Percentiles rank a stretch among this genome's conserved stretches.
These are phyloP conservation scores for Euura saliciscinereae DNA, from an alignment of 1,140 invertebrate species.

Conservation along the genomic window DNA sequence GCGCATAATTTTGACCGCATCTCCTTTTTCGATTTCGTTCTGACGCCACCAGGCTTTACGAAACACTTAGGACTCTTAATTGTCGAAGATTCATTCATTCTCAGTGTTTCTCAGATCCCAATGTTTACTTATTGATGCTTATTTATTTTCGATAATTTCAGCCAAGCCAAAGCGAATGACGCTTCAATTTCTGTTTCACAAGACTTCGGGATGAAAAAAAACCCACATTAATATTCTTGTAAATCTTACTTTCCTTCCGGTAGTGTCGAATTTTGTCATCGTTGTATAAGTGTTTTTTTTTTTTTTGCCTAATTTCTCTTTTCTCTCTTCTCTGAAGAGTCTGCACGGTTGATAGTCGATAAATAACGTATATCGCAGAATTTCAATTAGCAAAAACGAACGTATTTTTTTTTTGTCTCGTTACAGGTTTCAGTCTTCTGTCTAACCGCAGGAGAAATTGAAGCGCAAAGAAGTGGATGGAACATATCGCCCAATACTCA, in stretches of 20 bases:
- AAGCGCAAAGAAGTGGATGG: slow-evolving; percentile 62
- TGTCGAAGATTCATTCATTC: too few relatives aligned
- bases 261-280: background rate
- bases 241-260: background rate
- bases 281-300: background rate
- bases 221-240: background rate
- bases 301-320: background rate
- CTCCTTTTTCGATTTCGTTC: too few relatives aligned
- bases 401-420: background rate
- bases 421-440: slow-evolving; percentile 48
- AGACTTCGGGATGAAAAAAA: background rate
- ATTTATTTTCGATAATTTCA: too few relatives aligned
- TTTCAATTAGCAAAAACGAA: background rate
- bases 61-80: too few relatives aligned
- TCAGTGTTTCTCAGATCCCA: too few relatives aligned
- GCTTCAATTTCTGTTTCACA: background rate
- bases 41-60: too few relatives aligned
- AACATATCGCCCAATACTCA: slow-evolving; percentile 67
- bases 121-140: too few relatives aligned
- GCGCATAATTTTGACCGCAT: too few relatives aligned
- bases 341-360: background rate
- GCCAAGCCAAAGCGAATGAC: background rate
- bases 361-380: background rate
- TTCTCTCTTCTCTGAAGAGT: background rate
- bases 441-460: slow-evolving; percentile 47